phyloP scores from a whole-genome alignment of 2,797 vertebrate species.

The Channallabes apus region DNA sequence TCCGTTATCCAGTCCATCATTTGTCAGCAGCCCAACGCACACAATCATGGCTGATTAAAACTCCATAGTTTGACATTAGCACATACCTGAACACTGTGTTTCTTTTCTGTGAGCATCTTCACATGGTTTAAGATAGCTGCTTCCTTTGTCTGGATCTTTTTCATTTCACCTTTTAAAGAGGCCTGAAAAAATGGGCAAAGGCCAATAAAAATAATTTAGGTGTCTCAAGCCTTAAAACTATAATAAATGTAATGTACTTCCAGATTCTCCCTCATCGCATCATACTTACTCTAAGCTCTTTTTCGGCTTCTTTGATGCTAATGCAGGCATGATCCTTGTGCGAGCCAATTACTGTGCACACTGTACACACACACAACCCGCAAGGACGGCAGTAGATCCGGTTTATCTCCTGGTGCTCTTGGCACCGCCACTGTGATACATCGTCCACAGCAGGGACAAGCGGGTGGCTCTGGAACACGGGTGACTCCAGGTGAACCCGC shows the following conservation, averaged over 20 bases:
- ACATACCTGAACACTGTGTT: slow-evolving; percentile 64
- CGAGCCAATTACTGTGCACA: slow-evolving; percentile 75
- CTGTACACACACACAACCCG: slow-evolving; percentile 73
- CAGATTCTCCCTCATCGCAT: neutral
- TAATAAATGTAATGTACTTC: no score
- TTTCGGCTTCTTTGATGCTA: slow-evolving; percentile 76
- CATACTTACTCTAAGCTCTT: slow-evolving; percentile 72
- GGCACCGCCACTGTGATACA: slow-evolving; percentile 74
- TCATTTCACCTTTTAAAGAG: slow-evolving; percentile 71
- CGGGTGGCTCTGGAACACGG: slow-evolving; percentile 75
- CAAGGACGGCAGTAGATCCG: slow-evolving; percentile 78
- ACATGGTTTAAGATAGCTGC: slow-evolving; percentile 59
- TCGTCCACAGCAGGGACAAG: slow-evolving; percentile 75
- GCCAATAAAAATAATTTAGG: neutral
- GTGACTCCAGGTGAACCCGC: slow-evolving; percentile 72
- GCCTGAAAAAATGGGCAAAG: slow-evolving; percentile 55
- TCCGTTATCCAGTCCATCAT: neutral
- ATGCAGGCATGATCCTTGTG: slow-evolving; percentile 74
- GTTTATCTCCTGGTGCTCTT: slow-evolving; percentile 80
- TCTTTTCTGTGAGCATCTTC: slow-evolving; percentile 66
- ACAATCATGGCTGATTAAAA: neutral
- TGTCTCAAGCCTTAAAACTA: neutral
- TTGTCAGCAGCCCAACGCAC: neutral
- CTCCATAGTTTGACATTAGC: neutral
- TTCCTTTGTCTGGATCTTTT: slow-evolving; percentile 67